Base-by-base conservation (phyloP, 2,113 vertebrate genomes). In the Nymphicus hollandicus region DNA sequence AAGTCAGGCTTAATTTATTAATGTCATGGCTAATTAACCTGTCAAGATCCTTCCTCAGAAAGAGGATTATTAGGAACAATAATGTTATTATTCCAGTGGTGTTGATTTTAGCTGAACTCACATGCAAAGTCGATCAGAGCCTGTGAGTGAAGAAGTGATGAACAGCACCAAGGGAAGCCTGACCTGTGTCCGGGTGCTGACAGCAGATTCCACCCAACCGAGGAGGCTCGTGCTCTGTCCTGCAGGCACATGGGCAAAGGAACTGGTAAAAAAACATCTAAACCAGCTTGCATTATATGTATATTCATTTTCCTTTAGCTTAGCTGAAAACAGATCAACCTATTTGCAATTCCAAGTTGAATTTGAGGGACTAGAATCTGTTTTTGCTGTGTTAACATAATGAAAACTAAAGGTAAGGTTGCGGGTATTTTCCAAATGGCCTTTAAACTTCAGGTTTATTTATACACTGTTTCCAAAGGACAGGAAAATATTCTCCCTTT, bases 311-410 rank as follows among this genome's bases (percentile, higher is more conserved):
- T 9, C 66, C 71, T 35, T 64, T 28, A 63, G 25, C 39, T 50
- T 28, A 50, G 31, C 2, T 64, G 55, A 70, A 86, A 96, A 58
- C 60, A 71, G 53, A 90, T 41, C 66, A 52, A 86, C 41, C 68
- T 65, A 74, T 95, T 85, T 89, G 72, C 70, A 96, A 83, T 93
- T 89, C 89, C 91, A 29, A 88, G 61, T 37, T 35, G 80, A 73
- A 80, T 89, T 61, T 52, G 52, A 74, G 44, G 49, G 44, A 89
- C 68, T 84, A 39, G 81, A 81, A 85, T 29, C 69, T 9, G 11
- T 81, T 72, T 73, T 76, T 17, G 56, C 56, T 43, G 61, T 41
- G 55, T 94, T 91, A 83, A 86, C 73, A 9, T 27, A 43, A 70
- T 13, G 64, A 88, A 71, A 82, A 69, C 71, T 78, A 56, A 86